Base-by-base conservation (phyloP, 2,888 invertebrate species). In the Congeria kusceri region DNA sequence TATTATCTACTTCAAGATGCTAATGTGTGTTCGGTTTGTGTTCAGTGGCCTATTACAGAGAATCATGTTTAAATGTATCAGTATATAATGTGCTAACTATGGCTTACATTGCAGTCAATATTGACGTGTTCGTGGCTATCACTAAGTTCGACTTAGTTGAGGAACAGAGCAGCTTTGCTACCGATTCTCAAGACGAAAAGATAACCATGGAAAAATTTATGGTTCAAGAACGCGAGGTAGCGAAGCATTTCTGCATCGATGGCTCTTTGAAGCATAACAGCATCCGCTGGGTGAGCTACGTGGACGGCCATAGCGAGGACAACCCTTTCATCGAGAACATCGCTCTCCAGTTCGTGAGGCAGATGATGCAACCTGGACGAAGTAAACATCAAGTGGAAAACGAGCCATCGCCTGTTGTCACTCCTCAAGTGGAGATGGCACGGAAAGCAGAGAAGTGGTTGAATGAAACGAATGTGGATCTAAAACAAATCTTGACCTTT, bases 201-300 rank as follows among this genome's bases (percentile, higher is more conserved):
- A 46, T 72, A 0, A 29, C 64, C 9, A 58, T 64, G 62, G 56
- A 62, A 28, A 49, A 28, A 20, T 74, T 74, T 46, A 18, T 56
- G 44, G 20, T 1, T 0, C 23, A 28, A 18, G 73, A 74, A 56
- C 39, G 27, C 7, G 44, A 25, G 7, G 20, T 67, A 13, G 73
- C 73, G 20, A 53, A 67, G 18, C 49, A 56, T 27, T 74, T 74
- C 66, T 67, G 56, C 57, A 74, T 74, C 9, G 20, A 56, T 11
- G 73, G 67, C 20, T 66, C 66, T 0, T 25, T 74, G 15, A n/a
- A 39, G 15, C 32, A 67, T 32, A 74, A 74, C 53, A 47, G 61
- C 11, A 74, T 74, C n/a, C 53, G 73, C 13, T 74, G 73, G 73
- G 73, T 67, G 9, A 74, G 73, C 67, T 74, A 67, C 29, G 53